Evolutionary conservation across 2,113 vertebrate species (phyloP), one percentile per base, ranked within the genome.

Genomic region (Daubentonia madagascariensis): DNA sequence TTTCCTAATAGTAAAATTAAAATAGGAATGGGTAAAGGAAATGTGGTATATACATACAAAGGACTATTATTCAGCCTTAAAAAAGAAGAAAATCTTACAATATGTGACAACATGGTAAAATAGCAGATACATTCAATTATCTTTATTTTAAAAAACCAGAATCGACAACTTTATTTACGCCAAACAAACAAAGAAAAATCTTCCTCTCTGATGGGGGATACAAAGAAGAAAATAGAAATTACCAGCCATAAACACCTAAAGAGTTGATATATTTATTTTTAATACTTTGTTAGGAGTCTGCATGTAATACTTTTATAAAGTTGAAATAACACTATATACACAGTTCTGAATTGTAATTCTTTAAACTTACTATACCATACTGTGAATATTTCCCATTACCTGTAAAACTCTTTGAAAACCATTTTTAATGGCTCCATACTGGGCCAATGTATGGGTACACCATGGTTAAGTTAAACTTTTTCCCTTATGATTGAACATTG

Each of bases 141-240:
- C 43, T 92, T 89, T 93, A 57, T 85, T 79, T 85, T 43, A 18
- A 43, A 83, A 78, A 92, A 88, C 3, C 30, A 23, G n/a, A 95
- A 81, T 25, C 13, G 22, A 67, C 3, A 45, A 70, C 23, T 91
- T 68, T 48, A 83, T 91, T 91, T 86, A 57, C 22, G 72, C 17
- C 17, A 61, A 84, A 78, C 35, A 79, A 61, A 75, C 30, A 59
- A 40, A 23, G 32, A 43, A 85, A 93, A 85, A 92, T 18, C 5
- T 68, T 5, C 35, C 7, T 96, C 28, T 88, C 70, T 85, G 16
- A 13, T 81, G 22, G 35, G 17, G 17, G 25, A 43, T 67, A 86
- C 4, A 72, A 85, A 95, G 23, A 94, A 57, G 17, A 97, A 95
- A 89, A 85, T 61, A 72, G 89, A 93, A 73, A 83, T 28, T 11